A percentile compares a stretch with the other conserved stretches of the same genome.
These are phyloP conservation scores for Pristionchus exspectatus DNA, from an alignment of 2,888 invertebrate species.

Conservation along the genomic window DNA sequence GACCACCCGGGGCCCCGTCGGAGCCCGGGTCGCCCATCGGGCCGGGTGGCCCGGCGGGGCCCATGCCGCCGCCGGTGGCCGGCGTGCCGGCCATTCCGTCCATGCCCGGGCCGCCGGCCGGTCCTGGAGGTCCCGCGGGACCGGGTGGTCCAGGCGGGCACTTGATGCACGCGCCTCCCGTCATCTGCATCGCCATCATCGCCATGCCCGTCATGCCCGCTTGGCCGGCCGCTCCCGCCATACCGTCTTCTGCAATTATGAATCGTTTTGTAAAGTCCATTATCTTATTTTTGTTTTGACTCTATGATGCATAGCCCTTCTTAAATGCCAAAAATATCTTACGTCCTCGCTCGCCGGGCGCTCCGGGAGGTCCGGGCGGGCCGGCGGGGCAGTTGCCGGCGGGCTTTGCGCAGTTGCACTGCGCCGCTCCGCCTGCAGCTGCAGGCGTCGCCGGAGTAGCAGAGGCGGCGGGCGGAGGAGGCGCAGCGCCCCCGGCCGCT, in stretches of 20 bases:
- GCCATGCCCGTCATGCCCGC: conserved; percentile 37
- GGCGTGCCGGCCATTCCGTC: neutral
- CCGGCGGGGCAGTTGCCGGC: conserved; percentile 41
- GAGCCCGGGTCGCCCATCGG: conserved; percentile 37
- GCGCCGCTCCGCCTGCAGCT: neutral
- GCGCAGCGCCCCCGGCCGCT: neutral
- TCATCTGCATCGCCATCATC: conserved; percentile 51
- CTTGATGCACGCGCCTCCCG: conserved; percentile 47
- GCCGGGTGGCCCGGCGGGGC: conserved; percentile 20
- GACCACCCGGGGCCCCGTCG: conserved; percentile 20
- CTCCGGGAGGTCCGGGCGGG: conserved; percentile 47
- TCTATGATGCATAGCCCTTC: neutral
- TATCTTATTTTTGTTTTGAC: too few species aligned
- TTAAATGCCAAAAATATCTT: neutral
- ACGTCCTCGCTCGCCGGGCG: conserved; percentile 43
- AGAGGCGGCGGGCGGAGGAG: neutral
- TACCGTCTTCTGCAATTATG: neutral
- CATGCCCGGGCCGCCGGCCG: neutral
- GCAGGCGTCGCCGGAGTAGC: neutral
- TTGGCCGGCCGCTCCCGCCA: conserved; percentile 47
- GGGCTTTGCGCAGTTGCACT: conserved; percentile 33
- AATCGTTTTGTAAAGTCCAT: neutral
- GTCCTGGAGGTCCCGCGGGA: conserved; percentile 32
- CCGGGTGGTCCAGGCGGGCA: conserved; percentile 39
- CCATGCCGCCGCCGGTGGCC: conserved; percentile 27